Conservation (phyloP, 2,113 vertebrate genomes). For the Columba janthina region DNA sequence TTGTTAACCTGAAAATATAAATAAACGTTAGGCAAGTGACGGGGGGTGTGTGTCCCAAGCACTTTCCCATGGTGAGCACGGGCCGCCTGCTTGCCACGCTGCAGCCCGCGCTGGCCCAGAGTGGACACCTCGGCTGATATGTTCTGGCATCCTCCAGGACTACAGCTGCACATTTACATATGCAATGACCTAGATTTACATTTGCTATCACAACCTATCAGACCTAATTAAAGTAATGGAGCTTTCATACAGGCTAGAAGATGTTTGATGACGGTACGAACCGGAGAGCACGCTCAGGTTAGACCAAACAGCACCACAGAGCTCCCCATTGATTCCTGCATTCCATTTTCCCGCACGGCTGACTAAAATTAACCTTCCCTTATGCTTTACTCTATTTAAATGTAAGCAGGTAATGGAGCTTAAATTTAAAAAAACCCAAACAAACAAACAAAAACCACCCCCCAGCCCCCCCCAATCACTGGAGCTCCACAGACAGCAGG, state of each 20-base stretch:
- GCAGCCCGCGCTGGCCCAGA: constrained; percentile 75
- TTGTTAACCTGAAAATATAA: neutral
- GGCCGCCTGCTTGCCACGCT: constrained; percentile 46
- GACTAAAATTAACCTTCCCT: neutral
- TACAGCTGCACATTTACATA: constrained; percentile 91
- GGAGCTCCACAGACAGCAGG: neutral
- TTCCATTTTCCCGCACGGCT: fast-evolving
- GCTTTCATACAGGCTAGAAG: constrained; percentile 44
- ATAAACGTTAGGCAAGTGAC: neutral
- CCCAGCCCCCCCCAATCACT: neutral
- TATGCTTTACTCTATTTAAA: neutral
- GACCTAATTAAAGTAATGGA: constrained; percentile 80
- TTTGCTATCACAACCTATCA: constrained; percentile 83
- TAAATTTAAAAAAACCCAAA: neutral
- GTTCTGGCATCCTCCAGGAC: constrained; percentile 78
- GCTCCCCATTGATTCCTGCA: neutral
- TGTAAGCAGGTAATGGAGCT: neutral
- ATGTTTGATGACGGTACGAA: neutral
- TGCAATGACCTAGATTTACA: constrained; percentile 90
- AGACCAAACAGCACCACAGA: neutral
- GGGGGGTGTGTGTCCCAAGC: neutral
- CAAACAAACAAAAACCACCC: fast-evolving
- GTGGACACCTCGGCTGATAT: constrained; percentile 78
- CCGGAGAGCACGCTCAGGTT: neutral
- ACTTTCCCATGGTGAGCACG: neutral